These are phyloP conservation scores for Oryzaephilus surinamensis DNA, from an alignment of 1,140 invertebrate genomes.

Conservation along the genomic window DNA sequence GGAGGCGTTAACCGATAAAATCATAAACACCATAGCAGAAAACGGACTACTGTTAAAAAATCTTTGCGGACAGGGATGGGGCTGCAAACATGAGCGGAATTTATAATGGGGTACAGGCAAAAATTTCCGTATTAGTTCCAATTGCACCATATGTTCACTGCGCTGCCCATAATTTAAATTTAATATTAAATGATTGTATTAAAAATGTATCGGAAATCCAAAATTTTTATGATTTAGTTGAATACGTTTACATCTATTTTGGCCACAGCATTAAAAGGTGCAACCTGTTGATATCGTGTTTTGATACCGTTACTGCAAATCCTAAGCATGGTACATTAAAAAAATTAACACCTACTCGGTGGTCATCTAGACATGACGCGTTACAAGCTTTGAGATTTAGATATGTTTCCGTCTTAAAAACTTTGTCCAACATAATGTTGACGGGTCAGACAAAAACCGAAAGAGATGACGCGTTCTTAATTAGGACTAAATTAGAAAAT, in stretches of 20 bases:
- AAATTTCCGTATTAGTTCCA: not conserved
- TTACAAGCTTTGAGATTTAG: not conserved
- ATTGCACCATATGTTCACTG: conserved; percentile 14
- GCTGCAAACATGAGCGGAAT: conserved; percentile 4
- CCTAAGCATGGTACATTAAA: conserved; percentile 3
- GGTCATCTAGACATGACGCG: conserved; percentile 3
- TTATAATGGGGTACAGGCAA: conserved; percentile 2
- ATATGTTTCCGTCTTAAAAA: conserved; percentile 4
- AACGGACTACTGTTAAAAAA: conserved; percentile 1
- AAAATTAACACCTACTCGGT: conserved; percentile 5
- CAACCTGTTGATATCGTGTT: conserved; percentile 7
- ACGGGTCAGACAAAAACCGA: not conserved
- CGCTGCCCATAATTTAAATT: conserved; percentile 32
- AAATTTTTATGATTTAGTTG: conserved; percentile 14
- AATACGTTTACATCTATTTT: conserved; percentile 25
- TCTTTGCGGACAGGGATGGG: conserved; percentile 5
- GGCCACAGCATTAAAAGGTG: conserved; percentile 23
- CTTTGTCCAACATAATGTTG: conserved; percentile 3
- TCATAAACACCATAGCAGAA: not conserved
- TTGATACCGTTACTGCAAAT: not conserved
- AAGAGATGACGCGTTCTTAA: conserved; percentile 5
- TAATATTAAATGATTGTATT: conserved; percentile 27
- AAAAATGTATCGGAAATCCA: conserved; percentile 18
- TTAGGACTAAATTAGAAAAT: too few species aligned
- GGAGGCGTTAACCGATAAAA: not conserved